Percentiles rank a stretch among this genome's conserved stretches.
Evolutionary conservation across 1,140 invertebrate genomes (phyloP).

Genomic region (Archivesica marissinica): DNA sequence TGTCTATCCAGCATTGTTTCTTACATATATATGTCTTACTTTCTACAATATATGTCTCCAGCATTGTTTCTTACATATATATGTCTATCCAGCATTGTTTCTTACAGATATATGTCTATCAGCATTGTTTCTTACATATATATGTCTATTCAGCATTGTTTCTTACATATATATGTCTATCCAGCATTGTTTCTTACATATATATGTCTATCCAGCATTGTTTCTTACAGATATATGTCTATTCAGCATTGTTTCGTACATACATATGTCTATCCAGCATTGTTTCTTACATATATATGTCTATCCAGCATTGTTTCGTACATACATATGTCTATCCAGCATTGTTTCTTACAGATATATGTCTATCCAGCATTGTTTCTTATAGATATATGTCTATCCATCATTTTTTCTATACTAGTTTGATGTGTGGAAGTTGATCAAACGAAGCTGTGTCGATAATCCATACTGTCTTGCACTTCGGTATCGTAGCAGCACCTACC

Average conservation of each 20-base stretch:
- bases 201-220: no score
- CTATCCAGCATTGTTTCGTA: not conserved
- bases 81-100: no score
- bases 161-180: no score
- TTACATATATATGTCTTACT: no score
- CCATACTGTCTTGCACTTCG: constrained; percentile 6
- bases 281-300: not conserved
- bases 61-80: no score
- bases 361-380: not conserved
- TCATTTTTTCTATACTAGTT: constrained; percentile 26
- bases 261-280: not conserved
- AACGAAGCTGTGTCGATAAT: constrained; percentile 14
- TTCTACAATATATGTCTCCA: no score
- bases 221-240: not conserved
- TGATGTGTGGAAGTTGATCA: constrained; percentile 52
- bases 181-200: no score
- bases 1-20: no score
- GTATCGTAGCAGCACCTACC: constrained; percentile 28
- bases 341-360: not conserved
- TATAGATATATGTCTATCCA: not conserved
- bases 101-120: no score
- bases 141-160: no score
- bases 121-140: no score
- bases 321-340: not conserved
- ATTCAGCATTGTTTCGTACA: not conserved